phyloP scores from a whole-genome alignment of 1,140 invertebrate genomes.

The Scaptomyza hsui region DNA sequence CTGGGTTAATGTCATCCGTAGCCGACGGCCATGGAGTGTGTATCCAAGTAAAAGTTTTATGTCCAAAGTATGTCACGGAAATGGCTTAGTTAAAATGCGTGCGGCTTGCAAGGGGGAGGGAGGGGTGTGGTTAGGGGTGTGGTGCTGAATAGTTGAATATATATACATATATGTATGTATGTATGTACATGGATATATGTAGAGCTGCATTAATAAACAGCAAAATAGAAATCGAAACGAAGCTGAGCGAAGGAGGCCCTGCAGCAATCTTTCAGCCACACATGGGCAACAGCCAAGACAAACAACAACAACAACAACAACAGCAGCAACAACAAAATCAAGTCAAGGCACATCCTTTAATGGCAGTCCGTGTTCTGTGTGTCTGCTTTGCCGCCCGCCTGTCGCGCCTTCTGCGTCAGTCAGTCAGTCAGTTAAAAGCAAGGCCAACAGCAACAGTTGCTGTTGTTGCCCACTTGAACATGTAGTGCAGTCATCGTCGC shows the following conservation, averaged over 20 bases:
- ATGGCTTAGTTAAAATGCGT: constrained; percentile 78
- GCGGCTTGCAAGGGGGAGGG: constrained; percentile 7
- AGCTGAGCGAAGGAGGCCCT: constrained; percentile 34
- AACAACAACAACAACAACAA: constrained; percentile 23
- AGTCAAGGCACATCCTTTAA: constrained; percentile 72
- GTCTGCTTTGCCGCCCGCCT: constrained; percentile 29
- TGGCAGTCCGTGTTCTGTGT: constrained; percentile 49
- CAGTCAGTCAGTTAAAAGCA: constrained; percentile 34
- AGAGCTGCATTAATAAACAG: constrained; percentile 70
- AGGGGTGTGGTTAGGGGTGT: constrained; percentile 1
- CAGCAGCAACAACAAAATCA: constrained; percentile 18
- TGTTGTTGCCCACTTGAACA: constrained; percentile 68
- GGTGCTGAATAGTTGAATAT: constrained; percentile 27
- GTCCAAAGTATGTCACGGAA: constrained; percentile 75
- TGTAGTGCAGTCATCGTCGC: constrained; percentile 73
- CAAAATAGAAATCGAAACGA: constrained; percentile 78
- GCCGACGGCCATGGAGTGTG: constrained; percentile 45
- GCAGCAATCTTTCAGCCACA: constrained; percentile 42
- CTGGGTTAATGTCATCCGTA: constrained; percentile 72
- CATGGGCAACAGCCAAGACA: constrained; percentile 52
- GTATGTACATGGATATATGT: no score
- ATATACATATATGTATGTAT: background rate
- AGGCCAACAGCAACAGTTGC: constrained; percentile 34
- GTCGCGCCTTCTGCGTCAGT: constrained; percentile 44
- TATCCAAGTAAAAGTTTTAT: constrained; percentile 67